Evolutionary conservation across 2,797 vertebrate species (phyloP), one percentile per base, ranked within the genome.

Genomic region (Synanceia verrucosa): DNA sequence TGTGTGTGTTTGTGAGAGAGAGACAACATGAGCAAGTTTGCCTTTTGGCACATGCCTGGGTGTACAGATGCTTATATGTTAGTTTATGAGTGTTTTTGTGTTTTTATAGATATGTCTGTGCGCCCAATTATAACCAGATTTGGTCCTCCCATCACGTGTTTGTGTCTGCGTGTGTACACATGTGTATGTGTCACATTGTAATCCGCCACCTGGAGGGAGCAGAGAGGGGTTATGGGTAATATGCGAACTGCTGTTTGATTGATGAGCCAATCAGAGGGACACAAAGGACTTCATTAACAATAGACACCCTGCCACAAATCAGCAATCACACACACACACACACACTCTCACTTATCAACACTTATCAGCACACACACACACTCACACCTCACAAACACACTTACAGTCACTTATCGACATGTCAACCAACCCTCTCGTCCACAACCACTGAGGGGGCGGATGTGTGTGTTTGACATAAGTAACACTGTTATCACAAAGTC

Each of bases 271-370:
- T 94, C 93, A 93, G 91, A 90, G 91, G 13, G 53, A 78, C 93
- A 93, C 91, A 94, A 94, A 94, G 88, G 90, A 91, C 92, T 94
- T 94, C 92, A 94, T 95, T 95, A 94, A 90, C 89, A 92, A 92
- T 77, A 91, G 91, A 93, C 90, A 90, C 87, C 84, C 89, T 75
- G 83, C 83, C 84, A 89, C 90, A 93, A 94, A 95, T 91, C 92
- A 93, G 91, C 88, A 94, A 92, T 93, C 93, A 93, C 24, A 18
- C 63, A 55, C 31, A 12, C 52, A 50, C 53, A 31, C 47, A 16
- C 50, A 63, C 70, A 50, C 59, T 39, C 53, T 53, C 73, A 73
- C 85, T 82, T 78, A 92, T 90, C 80, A 86, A 79, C 83, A 88
- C 81, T 16, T 78, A 92, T 93, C 88, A 72, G 68, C 41, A 21